These are phyloP conservation scores for Spondyliosoma cantharus DNA, from an alignment of 2,797 vertebrate species.

Conservation along the genomic window DNA sequence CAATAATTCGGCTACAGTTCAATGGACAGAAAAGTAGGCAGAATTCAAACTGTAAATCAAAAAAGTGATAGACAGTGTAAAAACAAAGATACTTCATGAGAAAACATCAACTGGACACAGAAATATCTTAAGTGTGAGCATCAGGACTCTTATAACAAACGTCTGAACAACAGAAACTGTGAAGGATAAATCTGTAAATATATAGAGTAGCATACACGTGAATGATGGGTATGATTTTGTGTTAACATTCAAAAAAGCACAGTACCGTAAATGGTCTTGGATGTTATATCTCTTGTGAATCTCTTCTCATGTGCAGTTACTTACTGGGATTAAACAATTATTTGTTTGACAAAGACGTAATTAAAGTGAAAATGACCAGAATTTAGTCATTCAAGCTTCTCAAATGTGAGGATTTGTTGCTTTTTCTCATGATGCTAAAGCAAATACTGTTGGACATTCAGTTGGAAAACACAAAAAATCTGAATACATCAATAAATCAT, in stretches of 20 bases:
- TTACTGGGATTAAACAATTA: constrained; percentile 3
- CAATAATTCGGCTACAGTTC: constrained; percentile 64
- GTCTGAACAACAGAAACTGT: neutral
- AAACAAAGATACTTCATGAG: constrained; percentile 32
- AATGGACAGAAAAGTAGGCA: constrained; percentile 32
- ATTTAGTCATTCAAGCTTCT: constrained; percentile 3
- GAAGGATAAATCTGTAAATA: constrained; percentile 16
- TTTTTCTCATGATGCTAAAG: neutral
- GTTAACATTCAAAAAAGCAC: constrained; percentile 8
- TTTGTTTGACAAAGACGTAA: neutral
- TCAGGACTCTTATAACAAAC: neutral
- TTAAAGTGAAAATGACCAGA: neutral
- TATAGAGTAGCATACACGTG: constrained; percentile 1
- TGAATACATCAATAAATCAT: neutral
- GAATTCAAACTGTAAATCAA: constrained; percentile 16
- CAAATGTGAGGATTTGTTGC: neutral
- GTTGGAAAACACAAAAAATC: neutral
- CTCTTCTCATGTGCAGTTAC: neutral
- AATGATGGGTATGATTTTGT: constrained; percentile 31
- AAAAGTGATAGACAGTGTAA: constrained; percentile 21
- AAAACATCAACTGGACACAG: constrained; percentile 29
- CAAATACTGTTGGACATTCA: neutral
- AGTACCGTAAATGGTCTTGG: neutral
- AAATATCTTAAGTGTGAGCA: constrained; percentile 11
- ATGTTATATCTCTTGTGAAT: neutral